Base-by-base conservation (phyloP, 2,888 invertebrate genomes). In the Brassicogethes aeneus region DNA sequence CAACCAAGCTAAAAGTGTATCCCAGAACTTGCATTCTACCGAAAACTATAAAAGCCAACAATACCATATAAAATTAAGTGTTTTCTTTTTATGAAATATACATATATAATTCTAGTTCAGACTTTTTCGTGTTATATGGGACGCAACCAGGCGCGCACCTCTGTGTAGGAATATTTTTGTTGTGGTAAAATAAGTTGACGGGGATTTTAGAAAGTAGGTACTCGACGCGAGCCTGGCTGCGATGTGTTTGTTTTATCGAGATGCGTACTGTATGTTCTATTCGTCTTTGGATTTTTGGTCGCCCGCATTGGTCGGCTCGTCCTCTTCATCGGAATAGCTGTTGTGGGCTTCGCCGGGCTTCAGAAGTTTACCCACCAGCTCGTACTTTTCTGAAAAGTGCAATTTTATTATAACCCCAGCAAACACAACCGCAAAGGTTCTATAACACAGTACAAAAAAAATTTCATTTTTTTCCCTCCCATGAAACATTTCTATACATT, bases 281-380 rank as follows among this genome's bases (percentile, higher is more conserved):
- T 66, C 65, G 41, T 63, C 61, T 53, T 68, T 67, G 17, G 61
- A 46, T 53, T 72, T 72, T 31, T 69, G 66, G 53, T 68, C 70
- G 34, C 68, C 70, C 39, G 57, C 55, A 66, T 79, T 56, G 57
- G 75, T 71, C 17, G 61, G 58, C 68, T 83, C 66, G 56, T 78
- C 78, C 53, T 94, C 92, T 57, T 92, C 92, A 58, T 94, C 93
- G 0, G 91, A 88, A 68, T 95, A 95, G 63, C 83, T 89, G 44
- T 82, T 82, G 1, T 91, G 87, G 58, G 85, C 80, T 59, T 96
- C 94, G 8, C 93, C 94, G 1, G 92, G 92, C 62, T 85, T 91
- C 62, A 96, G 69, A 39, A 96, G 71, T 59, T 84, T 82, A 12
- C 96, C 96, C 29, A 96, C 89, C 48, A 85, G 80, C 31, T 89